Conservation (phyloP, 2,113 vertebrate species). For the Harpagus bidentatus region DNA sequence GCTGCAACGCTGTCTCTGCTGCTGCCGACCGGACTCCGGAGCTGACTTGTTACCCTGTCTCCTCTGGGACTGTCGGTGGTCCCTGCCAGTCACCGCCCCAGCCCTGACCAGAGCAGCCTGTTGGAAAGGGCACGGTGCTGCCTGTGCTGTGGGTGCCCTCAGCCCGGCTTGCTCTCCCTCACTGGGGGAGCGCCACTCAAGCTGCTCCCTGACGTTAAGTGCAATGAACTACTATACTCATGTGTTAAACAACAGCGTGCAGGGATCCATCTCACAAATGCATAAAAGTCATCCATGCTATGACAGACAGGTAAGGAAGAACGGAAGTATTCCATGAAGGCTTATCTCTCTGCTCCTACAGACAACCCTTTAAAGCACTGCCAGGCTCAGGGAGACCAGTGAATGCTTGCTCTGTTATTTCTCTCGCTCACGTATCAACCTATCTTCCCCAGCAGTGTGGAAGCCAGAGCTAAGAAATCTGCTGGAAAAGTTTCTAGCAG, state of each 20-base stretch:
- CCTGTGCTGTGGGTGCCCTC: fast-evolving
- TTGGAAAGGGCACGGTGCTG: fast-evolving
- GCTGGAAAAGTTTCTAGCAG: not conserved
- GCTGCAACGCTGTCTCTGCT: not conserved
- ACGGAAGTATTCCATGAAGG: not conserved
- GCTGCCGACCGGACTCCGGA: fast-evolving
- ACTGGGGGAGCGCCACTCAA: fast-evolving
- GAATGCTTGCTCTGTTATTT: not conserved
- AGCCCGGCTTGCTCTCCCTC: fast-evolving
- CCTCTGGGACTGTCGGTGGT: not conserved
- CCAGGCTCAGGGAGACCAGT: not conserved
- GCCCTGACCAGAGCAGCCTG: not conserved
- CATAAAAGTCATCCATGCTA: not conserved
- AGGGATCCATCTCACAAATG: not conserved
- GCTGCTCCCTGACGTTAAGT: not conserved
- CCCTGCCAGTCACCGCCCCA: not conserved
- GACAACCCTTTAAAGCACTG: not conserved
- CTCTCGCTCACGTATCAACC: not conserved
- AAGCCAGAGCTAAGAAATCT: too few species aligned
- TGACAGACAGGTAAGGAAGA: not conserved
- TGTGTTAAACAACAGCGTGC: not conserved
- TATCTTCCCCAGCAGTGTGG: not conserved
- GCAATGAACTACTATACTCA: not conserved
- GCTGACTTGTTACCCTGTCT: fast-evolving
- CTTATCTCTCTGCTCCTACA: not conserved